Conservation (phyloP, 2,888 invertebrate genomes). For the Falcaria lacertinaria region DNA sequence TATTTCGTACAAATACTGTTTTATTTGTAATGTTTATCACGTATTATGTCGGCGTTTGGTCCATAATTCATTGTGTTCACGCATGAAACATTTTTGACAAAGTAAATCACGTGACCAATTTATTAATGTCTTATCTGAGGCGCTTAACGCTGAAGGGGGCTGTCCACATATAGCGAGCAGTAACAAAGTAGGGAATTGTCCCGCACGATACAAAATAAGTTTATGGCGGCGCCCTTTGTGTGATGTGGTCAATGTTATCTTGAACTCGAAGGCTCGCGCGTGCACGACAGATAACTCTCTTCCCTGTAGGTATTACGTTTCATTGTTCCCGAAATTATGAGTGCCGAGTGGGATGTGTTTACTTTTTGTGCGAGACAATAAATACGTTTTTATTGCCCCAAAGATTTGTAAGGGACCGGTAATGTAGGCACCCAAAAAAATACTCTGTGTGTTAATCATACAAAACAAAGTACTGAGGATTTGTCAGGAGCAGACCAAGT, state of each 20-base stretch:
- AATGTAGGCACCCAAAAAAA: not conserved
- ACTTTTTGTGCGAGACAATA: conserved; percentile 63
- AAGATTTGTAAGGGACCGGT: not conserved
- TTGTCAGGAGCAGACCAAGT: not conserved
- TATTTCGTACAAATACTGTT: conserved; percentile 17
- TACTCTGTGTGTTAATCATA: not conserved
- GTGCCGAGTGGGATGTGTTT: conserved; percentile 61
- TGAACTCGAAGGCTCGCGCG: conserved; percentile 50
- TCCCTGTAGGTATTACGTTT: conserved; percentile 52
- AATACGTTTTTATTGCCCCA: conserved; percentile 41
- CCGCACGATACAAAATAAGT: conserved; percentile 68
- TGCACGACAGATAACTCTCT: conserved; percentile 56
- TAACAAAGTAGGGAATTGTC: conserved; percentile 56
- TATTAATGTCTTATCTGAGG: conserved; percentile 24
- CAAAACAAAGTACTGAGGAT: not conserved
- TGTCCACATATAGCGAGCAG: conserved; percentile 14
- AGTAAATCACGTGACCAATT: conserved; percentile 21
- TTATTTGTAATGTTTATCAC: conserved; percentile 3
- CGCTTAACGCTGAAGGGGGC: conserved; percentile 19
- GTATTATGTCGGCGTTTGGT: not conserved
- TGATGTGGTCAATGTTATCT: conserved; percentile 64
- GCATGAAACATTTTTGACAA: conserved; percentile 22
- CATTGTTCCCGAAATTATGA: conserved; percentile 64
- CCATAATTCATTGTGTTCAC: conserved; percentile 8
- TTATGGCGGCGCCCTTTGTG: conserved; percentile 59